Conservation (phyloP, 2,888 invertebrate species). For the Pomacea canaliculata region DNA sequence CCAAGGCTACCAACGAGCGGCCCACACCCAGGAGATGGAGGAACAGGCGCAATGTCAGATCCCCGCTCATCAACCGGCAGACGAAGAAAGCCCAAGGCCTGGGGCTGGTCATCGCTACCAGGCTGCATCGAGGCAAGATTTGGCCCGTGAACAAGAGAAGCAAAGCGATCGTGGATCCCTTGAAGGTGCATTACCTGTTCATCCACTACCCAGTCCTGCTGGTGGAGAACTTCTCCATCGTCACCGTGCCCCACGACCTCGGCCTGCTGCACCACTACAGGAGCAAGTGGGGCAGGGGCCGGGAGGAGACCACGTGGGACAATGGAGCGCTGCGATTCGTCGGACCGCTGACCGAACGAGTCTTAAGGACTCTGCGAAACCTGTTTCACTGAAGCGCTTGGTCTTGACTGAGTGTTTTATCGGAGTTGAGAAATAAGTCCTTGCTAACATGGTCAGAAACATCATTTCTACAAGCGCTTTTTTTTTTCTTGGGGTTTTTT, state of each 20-base stretch:
- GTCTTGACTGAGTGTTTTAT: too few species aligned
- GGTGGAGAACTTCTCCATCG: background rate
- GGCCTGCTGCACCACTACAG: background rate
- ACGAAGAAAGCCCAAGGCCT: background rate
- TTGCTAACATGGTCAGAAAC: too few species aligned
- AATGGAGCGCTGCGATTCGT: too few species aligned
- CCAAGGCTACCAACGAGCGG: background rate
- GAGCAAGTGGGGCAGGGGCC: too few species aligned
- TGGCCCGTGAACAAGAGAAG: background rate
- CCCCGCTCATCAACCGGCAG: background rate
- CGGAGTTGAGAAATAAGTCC: too few species aligned
- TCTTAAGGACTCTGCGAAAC: too few species aligned
- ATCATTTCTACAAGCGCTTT: too few species aligned
- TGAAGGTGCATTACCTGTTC: background rate
- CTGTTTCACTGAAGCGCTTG: too few species aligned
- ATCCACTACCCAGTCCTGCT: background rate
- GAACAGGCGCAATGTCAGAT: background rate
- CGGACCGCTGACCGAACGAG: too few species aligned
- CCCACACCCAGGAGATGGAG: background rate
- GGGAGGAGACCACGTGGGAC: too few species aligned
- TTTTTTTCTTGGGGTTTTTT: too few species aligned
- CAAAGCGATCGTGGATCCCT: background rate
- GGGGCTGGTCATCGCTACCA: background rate
- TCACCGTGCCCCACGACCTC: background rate
- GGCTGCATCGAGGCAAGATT: background rate